These are phyloP conservation scores for Microchrysa polita DNA, from an alignment of 2,888 invertebrate species.

Conservation along the genomic window DNA sequence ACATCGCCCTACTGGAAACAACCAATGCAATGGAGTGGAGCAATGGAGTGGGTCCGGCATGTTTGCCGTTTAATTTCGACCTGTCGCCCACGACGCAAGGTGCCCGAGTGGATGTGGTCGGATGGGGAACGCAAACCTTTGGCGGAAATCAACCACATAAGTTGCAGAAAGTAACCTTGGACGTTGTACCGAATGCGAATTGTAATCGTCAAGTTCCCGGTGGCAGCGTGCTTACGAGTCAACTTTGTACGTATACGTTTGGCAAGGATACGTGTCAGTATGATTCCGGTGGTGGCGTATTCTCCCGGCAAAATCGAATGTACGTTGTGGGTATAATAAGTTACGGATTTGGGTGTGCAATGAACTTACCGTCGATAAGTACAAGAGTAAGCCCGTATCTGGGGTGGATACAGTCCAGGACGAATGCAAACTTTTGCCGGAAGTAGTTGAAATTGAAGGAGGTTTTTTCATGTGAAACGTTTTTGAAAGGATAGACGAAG, in stretches of 20 bases:
- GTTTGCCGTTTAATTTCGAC: slow-evolving; percentile 48
- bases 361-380: slow-evolving; percentile 63
- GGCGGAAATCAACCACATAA: slow-evolving; percentile 62
- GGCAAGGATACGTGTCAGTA: slow-evolving; percentile 64
- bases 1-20: slow-evolving; percentile 47
- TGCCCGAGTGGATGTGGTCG: slow-evolving; percentile 40
- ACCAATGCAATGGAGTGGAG: slow-evolving; percentile 43
- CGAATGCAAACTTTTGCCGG: slow-evolving; percentile 26
- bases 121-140: slow-evolving; percentile 66
- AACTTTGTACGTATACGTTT: slow-evolving; percentile 61
- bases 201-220: slow-evolving; percentile 58
- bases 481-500: too few relatives aligned
- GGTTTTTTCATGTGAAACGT: neutral
- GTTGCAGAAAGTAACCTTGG: slow-evolving; percentile 63
- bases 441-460: neutral
- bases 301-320: slow-evolving; percentile 63
- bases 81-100: slow-evolving; percentile 25
- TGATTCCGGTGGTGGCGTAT: slow-evolving; percentile 65
- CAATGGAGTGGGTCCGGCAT: slow-evolving; percentile 48
- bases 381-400: slow-evolving; percentile 65
- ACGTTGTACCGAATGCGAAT: slow-evolving; percentile 59
- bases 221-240: slow-evolving; percentile 20
- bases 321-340: slow-evolving; percentile 65
- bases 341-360: slow-evolving; percentile 65
- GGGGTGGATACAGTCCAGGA: slow-evolving; percentile 63